Evolutionary conservation across 1,140 invertebrate genomes (phyloP).

Genomic region (Eupristina koningsbergeri): DNA sequence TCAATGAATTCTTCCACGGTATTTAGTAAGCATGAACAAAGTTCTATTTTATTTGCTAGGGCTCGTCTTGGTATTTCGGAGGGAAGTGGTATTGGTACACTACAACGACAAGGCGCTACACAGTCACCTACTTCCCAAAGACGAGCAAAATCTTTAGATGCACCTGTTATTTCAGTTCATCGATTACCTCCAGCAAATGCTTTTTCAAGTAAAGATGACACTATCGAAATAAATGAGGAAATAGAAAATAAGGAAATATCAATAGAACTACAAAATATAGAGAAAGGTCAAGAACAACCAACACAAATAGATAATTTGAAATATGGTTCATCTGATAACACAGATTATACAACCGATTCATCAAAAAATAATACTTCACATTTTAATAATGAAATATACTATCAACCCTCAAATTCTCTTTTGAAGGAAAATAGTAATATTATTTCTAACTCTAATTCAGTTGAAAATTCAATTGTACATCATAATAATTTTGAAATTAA

Average conservation of each 20-base stretch:
- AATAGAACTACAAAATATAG: constrained; percentile 34
- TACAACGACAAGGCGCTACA: constrained; percentile 82
- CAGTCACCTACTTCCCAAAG: constrained; percentile 83
- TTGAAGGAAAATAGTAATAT: constrained; percentile 69
- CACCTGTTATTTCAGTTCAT: constrained; percentile 85
- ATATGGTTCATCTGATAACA: constrained; percentile 67
- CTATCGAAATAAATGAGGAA: constrained; percentile 80
- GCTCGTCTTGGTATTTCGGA: constrained; percentile 85
- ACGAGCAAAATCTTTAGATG: constrained; percentile 86
- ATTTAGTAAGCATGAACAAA: constrained; percentile 79
- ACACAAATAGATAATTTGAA: constrained; percentile 59
- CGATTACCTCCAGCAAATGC: constrained; percentile 86
- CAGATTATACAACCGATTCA: constrained; percentile 65
- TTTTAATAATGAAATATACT: constrained; percentile 69
- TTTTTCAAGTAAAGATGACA: constrained; percentile 90
- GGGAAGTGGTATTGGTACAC: constrained; percentile 81
- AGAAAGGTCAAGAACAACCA: constrained; percentile 51
- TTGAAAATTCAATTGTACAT: constrained; percentile 65
- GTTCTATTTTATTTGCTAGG: constrained; percentile 84
- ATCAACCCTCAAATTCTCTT: constrained; percentile 69
- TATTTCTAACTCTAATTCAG: constrained; percentile 62
- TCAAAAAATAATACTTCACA: constrained; percentile 67
- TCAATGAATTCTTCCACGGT: constrained; percentile 75
- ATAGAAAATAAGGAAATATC: constrained; percentile 76
- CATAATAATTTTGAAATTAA: constrained; percentile 19